Evolutionary conservation across 2,113 vertebrate species (phyloP).

Genomic region (Aspiorhynchus laticeps): DNA sequence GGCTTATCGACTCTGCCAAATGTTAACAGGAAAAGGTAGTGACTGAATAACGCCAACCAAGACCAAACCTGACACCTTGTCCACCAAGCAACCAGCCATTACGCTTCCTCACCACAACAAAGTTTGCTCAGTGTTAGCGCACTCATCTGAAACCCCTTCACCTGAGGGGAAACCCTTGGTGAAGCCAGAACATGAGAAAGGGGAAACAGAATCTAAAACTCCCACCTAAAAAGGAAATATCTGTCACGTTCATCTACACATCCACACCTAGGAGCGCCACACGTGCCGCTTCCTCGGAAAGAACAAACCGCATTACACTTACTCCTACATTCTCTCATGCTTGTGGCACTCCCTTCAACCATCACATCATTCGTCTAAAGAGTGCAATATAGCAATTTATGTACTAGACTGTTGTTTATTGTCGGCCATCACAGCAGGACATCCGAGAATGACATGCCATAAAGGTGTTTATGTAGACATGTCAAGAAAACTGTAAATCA

Average conservation of each 20-base stretch:
- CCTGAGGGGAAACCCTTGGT: conserved; percentile 24
- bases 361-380: neutral
- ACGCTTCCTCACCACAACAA: conserved; percentile 12
- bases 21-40: too few species aligned
- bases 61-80: conserved; percentile 19
- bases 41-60: neutral
- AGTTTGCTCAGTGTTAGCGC: neutral
- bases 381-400: neutral
- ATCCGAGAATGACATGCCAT: neutral
- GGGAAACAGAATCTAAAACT: conserved; percentile 4
- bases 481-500: conserved; percentile 28
- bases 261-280: conserved; percentile 12
- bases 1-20: too few species aligned
- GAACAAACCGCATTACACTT: neutral
- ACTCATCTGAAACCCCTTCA: conserved; percentile 24
- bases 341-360: neutral
- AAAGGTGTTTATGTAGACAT: neutral
- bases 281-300: conserved; percentile 34
- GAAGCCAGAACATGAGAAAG: conserved; percentile 8
- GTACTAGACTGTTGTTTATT: neutral
- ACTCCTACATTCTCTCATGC: conserved; percentile 7
- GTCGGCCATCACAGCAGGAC: neutral
- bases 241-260: conserved; percentile 34
- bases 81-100: neutral
- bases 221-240: conserved; percentile 36